Evolutionary conservation across 2,888 invertebrate genomes (phyloP).

Genomic region (Cheilosia vulpina): DNA sequence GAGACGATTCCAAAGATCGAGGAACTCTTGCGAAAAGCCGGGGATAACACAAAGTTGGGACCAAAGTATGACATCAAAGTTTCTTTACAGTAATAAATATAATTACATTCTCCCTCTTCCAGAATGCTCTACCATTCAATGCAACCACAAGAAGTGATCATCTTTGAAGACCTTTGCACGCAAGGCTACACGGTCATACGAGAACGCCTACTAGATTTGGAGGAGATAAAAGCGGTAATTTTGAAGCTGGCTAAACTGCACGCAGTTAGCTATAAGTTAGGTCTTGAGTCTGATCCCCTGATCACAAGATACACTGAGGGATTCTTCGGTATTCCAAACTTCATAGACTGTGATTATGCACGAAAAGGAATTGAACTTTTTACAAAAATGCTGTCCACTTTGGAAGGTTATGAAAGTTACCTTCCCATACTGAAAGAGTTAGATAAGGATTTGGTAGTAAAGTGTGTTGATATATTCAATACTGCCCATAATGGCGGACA

Average conservation of each 20-base stretch:
- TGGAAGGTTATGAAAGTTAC: slow-evolving; percentile 31
- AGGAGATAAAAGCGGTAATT: slow-evolving; percentile 60
- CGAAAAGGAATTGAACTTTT: slow-evolving; percentile 9
- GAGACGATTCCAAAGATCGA: slow-evolving; percentile 74
- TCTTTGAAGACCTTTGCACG: slow-evolving; percentile 68
- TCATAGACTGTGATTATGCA: slow-evolving; percentile 10
- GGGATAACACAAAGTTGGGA: slow-evolving; percentile 64
- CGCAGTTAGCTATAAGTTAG: slow-evolving; percentile 71
- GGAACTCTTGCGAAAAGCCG: slow-evolving; percentile 57
- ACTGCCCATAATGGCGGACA: neutral
- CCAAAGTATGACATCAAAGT: slow-evolving; percentile 60
- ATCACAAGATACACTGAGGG: slow-evolving; percentile 16
- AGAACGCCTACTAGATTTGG: slow-evolving; percentile 40
- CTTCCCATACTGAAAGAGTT: slow-evolving; percentile 4
- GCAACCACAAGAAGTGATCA: slow-evolving; percentile 45
- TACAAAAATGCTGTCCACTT: slow-evolving; percentile 1
- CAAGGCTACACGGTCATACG: slow-evolving; percentile 64
- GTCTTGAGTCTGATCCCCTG: slow-evolving; percentile 31
- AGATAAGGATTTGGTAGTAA: slow-evolving; percentile 17
- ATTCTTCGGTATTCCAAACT: slow-evolving; percentile 24
- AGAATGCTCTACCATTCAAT: slow-evolving; percentile 53
- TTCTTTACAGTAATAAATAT: neutral
- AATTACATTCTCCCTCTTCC: neutral
- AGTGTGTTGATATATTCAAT: slow-evolving; percentile 43
- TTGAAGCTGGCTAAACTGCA: slow-evolving; percentile 75